Percentiles rank a stretch among this genome's conserved stretches.
Evolutionary conservation across 2,797 vertebrate species (phyloP).

Genomic region (Enteromius radiatus): DNA sequence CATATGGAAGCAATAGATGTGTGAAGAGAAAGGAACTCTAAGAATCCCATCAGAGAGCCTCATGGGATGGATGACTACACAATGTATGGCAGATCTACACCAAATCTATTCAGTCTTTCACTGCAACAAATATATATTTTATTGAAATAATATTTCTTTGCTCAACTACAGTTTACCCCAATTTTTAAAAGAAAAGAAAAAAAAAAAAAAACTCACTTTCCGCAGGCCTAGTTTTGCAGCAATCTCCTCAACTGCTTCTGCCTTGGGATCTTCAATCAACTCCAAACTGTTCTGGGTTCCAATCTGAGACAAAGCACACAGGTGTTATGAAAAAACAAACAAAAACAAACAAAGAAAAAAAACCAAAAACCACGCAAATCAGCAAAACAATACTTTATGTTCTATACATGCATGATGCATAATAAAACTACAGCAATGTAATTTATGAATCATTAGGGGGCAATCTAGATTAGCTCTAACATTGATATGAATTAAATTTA

Average conservation of each 20-base stretch:
- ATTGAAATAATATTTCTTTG: neutral
- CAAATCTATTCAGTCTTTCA: neutral
- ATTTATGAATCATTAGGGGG: neutral
- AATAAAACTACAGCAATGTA: neutral
- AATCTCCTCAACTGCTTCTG: slow-evolving; percentile 93
- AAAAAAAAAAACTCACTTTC: slow-evolving; percentile 78
- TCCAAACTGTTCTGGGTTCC: slow-evolving; percentile 96
- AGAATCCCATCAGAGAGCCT: slow-evolving; percentile 22
- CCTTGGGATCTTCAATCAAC: slow-evolving; percentile 93
- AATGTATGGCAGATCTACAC: neutral
- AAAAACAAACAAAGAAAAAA: too few relatives aligned
- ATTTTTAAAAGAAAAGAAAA: neutral
- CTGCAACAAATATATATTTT: neutral
- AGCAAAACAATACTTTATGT: neutral
- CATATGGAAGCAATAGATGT: slow-evolving; percentile 38
- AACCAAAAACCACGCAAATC: too few relatives aligned
- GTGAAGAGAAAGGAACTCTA: slow-evolving; percentile 49
- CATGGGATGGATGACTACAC: slow-evolving; percentile 1
- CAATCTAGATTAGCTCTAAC: neutral
- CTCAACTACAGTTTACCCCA: neutral
- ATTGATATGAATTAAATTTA: neutral
- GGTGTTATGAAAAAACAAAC: neutral
- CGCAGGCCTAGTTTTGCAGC: slow-evolving; percentile 93
- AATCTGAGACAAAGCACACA: slow-evolving; percentile 75
- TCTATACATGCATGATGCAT: neutral